Percentiles rank a stretch among this genome's conserved stretches.
Conservation (phyloP, 2,113 vertebrate species). For the Microtus ochrogaster region DNA sequence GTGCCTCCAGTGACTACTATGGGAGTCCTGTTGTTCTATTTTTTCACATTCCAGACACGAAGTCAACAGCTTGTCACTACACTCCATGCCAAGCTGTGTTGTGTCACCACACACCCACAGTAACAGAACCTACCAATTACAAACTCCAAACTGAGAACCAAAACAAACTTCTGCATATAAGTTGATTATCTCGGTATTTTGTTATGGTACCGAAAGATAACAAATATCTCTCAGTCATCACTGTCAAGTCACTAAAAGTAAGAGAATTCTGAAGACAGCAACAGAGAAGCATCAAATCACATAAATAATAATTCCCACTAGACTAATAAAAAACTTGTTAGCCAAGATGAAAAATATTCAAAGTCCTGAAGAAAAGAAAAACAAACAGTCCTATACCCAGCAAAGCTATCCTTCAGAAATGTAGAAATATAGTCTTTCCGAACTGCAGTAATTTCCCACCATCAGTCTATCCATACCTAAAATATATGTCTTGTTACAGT, state of each 20-base stretch:
- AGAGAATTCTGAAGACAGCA: background rate
- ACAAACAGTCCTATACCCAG: background rate
- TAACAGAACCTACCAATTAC: background rate
- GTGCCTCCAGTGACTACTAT: background rate
- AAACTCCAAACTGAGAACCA: background rate
- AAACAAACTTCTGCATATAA: background rate
- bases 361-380: background rate
- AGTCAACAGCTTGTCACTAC: background rate
- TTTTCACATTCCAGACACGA: background rate
- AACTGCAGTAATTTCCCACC: background rate
- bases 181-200: background rate
- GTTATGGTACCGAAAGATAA: background rate
- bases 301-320: background rate
- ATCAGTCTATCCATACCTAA: background rate
- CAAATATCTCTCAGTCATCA: background rate
- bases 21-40: background rate
- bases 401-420: constrained; percentile 10
- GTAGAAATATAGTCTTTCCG: background rate
- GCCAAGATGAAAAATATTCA: background rate
- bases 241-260: background rate
- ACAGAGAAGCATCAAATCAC: background rate
- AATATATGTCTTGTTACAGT: background rate
- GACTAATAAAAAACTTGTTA: background rate
- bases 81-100: background rate
- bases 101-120: background rate